Base-by-base conservation (phyloP, 2,888 invertebrate species). In the Ormyrus nitidulus region DNA sequence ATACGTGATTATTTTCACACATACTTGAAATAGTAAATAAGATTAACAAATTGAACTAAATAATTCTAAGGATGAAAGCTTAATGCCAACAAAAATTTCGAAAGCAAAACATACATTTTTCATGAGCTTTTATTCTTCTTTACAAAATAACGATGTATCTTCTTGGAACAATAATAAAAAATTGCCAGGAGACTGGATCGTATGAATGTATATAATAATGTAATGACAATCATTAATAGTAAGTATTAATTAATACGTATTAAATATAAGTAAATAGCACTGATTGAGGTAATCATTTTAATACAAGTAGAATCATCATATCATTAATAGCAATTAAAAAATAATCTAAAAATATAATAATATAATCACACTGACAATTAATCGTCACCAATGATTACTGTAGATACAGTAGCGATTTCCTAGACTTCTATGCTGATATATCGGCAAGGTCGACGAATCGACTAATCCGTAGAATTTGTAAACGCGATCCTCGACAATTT, bases 61-160 rank as follows among this genome's bases (percentile, higher is more conserved):
- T 70, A 62, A 72, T 5, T 58, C 7, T 51, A 62, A 44, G 51
- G n/a, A n/a, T 9, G 8, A 11, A n/a, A 72, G 10, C 3, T 53
- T n/a, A 13, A 62, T 62, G 10, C 46, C 19, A 10, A 7, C 7
- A 56, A 56, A 58, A 59, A 49, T 59, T 19, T 1, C 61, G 13
- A 61, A 34, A 10, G 5, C 13, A 53, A 53, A 66, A 19, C 44
- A 10, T 83, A 77, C 82, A 82, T 85, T 87, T 85, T 81, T 86
- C 83, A 85, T 84, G 85, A 85, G 84, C 84, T 86, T 88, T 88
- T 88, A 88, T 88, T 88, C 84, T 85, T 88, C 85, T 86, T 88
- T 88, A 87, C 86, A 88, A 88, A 88, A 88, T 85, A 88, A 88
- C 84, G 85, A 83, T 84, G 84, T 84, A 84, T 85, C 82, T 82